Percentiles rank a stretch among this genome's conserved stretches.
Conservation (phyloP, 2,888 invertebrate species). For the Tridacna gigas region DNA sequence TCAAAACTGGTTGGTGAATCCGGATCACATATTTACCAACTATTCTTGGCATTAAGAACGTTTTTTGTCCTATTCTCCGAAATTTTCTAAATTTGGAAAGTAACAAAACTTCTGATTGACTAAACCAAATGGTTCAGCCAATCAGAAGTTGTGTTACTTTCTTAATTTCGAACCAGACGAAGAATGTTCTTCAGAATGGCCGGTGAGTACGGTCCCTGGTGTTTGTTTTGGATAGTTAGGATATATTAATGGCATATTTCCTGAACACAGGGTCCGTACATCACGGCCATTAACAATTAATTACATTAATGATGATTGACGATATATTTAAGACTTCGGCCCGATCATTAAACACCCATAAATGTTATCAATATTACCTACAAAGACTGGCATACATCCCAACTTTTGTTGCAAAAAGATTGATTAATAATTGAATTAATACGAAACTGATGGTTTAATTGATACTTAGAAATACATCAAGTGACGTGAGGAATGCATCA, state of each 20-base stretch:
- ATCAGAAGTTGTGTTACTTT: too few relatives aligned
- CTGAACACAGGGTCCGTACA: neutral
- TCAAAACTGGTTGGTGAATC: too few relatives aligned
- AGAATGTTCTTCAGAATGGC: too few relatives aligned
- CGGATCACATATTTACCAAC: too few relatives aligned
- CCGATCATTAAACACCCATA: conserved; percentile 20
- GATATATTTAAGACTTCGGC: conserved; percentile 18
- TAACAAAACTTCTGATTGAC: too few relatives aligned
- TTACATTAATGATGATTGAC: conserved; percentile 41
- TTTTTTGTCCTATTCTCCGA: too few relatives aligned
- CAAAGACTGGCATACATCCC: conserved; percentile 18
- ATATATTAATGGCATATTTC: conserved; percentile 17
- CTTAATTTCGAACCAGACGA: too few relatives aligned
- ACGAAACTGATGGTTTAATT: conserved; percentile 32
- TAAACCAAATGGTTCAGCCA: too few relatives aligned
- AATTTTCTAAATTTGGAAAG: too few relatives aligned
- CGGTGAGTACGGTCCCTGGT: too few relatives aligned
- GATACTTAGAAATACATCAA: conserved; percentile 21
- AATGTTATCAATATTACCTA: conserved; percentile 13
- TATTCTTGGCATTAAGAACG: too few relatives aligned
- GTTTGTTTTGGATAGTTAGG: conserved; percentile 5
- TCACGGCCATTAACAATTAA: conserved; percentile 26
- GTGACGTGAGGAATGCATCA: conserved; percentile 17
- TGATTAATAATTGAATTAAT: conserved; percentile 67
- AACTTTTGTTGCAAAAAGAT: conserved; percentile 57